Evolutionary conservation across 2,113 vertebrate species (phyloP), one percentile per base, ranked within the genome.

Genomic region (Tyto alba): DNA sequence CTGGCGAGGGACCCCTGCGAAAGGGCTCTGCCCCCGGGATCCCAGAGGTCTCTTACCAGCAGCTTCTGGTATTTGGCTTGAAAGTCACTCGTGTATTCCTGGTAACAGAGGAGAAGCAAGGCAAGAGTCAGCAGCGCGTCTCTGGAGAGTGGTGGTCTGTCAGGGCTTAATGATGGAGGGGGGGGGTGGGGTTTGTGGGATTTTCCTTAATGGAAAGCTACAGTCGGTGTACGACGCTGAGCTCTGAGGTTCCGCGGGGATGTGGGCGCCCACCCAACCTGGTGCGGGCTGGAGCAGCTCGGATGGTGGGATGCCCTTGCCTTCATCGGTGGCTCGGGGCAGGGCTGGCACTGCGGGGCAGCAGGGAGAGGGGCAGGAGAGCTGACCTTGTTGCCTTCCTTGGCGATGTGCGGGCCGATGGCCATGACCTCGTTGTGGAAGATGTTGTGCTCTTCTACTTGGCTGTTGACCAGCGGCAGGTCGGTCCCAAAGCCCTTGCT

Each of bases 401-500:
- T 97, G 90, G 96, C 85, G 69, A 99, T 97, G 88, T 99, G 99
- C 2, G 99, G 98, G 76, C 99, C 99, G 10, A 99, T 98, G 73
- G 99, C 99, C 98, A 99, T 99, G 96, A 99, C 99, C 96, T 99
- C 99, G 0, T 99, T 99, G 96, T 99, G 99, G 95, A 99, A 99
- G 97, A 99, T 99, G 96, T 99, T 99, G 98, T 99, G 99, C 43
- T 99, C 98, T 73, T 99, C 99, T 62, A 99, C 98, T 82, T 99
- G 99, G 30, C 98, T 98, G 87, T 99, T 99, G 87, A 99, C 98
- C 26, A 98, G 97, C 0, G 98, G 99, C 82, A 99, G 97, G 93
- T 99, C 99, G 2, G 99, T 98, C 52, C 99, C 99, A 1, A 99
- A 99, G 89, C 98, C 97, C 91, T 99, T 98, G 97, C 97, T 97